These are phyloP conservation scores for Mormoops blainvillei DNA, from an alignment of 2,113 vertebrate genomes.

Conservation along the genomic window DNA sequence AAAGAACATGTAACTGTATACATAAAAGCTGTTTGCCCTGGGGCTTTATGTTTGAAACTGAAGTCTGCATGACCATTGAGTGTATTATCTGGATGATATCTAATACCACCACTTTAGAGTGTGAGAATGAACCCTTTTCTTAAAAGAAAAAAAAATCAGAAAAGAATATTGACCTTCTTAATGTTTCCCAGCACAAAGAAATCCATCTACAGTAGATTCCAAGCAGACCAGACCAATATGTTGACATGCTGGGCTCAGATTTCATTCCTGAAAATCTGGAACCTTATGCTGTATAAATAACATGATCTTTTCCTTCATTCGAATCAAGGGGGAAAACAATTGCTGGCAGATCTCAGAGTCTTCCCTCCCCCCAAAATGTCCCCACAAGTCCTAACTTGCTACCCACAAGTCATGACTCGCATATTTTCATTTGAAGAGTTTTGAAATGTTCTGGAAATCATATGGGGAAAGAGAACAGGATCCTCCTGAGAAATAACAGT, in stretches of 20 bases:
- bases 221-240: conserved; percentile 74
- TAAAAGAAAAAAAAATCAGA: conserved; percentile 64
- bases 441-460: conserved; percentile 70
- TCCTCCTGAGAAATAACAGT: conserved; percentile 60
- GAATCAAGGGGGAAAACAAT: conserved; percentile 76
- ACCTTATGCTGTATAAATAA: conserved; percentile 80
- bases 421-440: conserved; percentile 76
- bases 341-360: conserved; percentile 73
- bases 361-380: conserved; percentile 53
- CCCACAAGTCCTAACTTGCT: conserved; percentile 67
- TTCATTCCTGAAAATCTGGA: conserved; percentile 84
- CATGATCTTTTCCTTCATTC: conserved; percentile 78
- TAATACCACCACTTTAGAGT: conserved; percentile 79
- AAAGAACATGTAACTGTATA: conserved; percentile 76
- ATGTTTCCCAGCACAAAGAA: conserved; percentile 83
- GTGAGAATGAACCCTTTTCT: conserved; percentile 78
- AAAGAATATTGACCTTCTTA: conserved; percentile 72
- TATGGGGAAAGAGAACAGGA: conserved; percentile 62
- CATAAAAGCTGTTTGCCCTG: conserved; percentile 77
- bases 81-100: conserved; percentile 81
- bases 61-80: conserved; percentile 69
- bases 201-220: conserved; percentile 75
- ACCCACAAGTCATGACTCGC: conserved; percentile 72
- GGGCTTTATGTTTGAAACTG: conserved; percentile 73
- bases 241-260: conserved; percentile 79